Evolutionary conservation across 2,797 vertebrate genomes (phyloP).

Genomic region (Odontamblyopus lacepedii): DNA sequence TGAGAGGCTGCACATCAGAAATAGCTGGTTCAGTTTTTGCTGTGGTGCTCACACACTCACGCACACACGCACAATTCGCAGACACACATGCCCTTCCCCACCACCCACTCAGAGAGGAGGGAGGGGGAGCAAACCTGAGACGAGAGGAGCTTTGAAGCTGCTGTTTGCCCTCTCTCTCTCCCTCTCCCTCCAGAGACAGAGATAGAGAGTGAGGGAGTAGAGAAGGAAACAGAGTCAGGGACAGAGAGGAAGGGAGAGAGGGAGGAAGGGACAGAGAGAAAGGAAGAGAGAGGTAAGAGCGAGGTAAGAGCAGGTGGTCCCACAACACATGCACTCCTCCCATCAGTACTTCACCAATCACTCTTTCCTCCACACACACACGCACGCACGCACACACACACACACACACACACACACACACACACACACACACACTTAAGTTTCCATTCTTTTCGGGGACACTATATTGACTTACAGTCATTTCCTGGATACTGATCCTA

Average conservation of each 20-base stretch:
- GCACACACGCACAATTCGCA: conserved; percentile 27
- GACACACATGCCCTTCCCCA: conserved; percentile 45
- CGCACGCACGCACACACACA: too few species aligned
- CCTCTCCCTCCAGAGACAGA: conserved; percentile 8
- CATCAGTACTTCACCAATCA: conserved; percentile 51
- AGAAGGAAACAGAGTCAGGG: background rate
- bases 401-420: too few species aligned
- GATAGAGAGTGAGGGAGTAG: conserved; percentile 9
- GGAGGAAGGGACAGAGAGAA: conserved; percentile 4
- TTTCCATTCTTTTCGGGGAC: background rate
- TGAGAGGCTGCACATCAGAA: conserved; percentile 23
- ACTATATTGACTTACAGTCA: background rate
- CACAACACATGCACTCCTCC: conserved; percentile 48
- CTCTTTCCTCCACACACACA: conserved; percentile 23
- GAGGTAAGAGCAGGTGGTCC: conserved; percentile 63
- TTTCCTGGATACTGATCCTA: background rate
- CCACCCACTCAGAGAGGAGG: conserved; percentile 50
- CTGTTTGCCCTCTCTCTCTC: conserved; percentile 39
- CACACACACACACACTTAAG: background rate
- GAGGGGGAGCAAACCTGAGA: conserved; percentile 9
- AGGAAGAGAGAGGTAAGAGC: conserved; percentile 31
- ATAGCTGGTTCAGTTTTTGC: conserved; percentile 27
- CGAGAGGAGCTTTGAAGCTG: conserved; percentile 52
- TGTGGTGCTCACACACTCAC: conserved; percentile 5
- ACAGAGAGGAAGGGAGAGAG: conserved; percentile 2